These are phyloP conservation scores for Kryphioiulus occultus DNA, from an alignment of 2,888 invertebrate genomes.

Conservation along the genomic window DNA sequence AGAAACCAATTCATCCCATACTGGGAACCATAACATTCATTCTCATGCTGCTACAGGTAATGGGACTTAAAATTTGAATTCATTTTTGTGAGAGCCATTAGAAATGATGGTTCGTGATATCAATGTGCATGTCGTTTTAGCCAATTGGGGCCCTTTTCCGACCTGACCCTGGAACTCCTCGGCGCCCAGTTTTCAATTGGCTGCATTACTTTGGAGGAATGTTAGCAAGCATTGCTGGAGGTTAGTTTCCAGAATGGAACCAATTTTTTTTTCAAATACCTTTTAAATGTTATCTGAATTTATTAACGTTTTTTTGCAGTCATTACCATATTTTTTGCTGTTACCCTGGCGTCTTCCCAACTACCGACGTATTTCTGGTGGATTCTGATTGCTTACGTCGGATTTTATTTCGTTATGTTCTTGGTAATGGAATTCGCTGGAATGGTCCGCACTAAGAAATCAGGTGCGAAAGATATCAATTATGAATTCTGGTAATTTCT, in stretches of 20 bases:
- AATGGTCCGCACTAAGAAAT: constrained; percentile 41
- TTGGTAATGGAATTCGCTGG: constrained; percentile 66
- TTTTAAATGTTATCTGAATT: background rate
- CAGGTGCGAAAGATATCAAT: background rate
- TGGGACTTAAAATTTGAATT: too few relatives aligned
- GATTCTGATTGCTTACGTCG: constrained; percentile 87
- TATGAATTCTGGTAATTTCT: too few relatives aligned
- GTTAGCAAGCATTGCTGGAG: constrained; percentile 83
- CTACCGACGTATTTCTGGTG: constrained; percentile 86
- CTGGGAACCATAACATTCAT: constrained; percentile 79
- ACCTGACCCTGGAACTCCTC: constrained; percentile 82
- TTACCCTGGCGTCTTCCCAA: constrained; percentile 83
- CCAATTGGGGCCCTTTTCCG: constrained; percentile 87
- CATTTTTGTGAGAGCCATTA: too few relatives aligned
- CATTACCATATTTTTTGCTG: constrained; percentile 91
- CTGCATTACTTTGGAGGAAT: constrained; percentile 89
- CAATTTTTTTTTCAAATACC: background rate
- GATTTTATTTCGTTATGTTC: constrained; percentile 88
- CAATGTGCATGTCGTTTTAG: too few relatives aligned
- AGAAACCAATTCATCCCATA: constrained; percentile 78
- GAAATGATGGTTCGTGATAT: too few relatives aligned
- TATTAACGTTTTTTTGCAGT: constrained; percentile 70
- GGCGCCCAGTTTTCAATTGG: constrained; percentile 88
- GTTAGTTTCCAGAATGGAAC: constrained; percentile 71
- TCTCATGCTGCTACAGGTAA: constrained; percentile 55